phyloP scores from a whole-genome alignment of 2,797 vertebrate genomes.

The Loriculus beryllinus region DNA sequence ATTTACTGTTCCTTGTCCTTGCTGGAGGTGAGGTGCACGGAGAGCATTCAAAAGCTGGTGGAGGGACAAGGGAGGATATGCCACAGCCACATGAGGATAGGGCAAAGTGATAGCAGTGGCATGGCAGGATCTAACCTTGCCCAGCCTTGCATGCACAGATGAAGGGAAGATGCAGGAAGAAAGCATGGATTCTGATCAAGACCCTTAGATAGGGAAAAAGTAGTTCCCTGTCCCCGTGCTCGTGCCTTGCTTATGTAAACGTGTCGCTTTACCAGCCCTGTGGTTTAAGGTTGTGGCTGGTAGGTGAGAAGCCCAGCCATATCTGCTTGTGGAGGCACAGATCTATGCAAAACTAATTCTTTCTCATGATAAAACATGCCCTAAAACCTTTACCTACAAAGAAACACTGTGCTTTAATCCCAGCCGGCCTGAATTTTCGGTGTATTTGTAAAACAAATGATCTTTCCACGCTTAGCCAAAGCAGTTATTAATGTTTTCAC shows the following conservation, averaged over 20 bases:
- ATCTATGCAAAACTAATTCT: neutral
- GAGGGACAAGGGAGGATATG: neutral
- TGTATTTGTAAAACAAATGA: constrained; percentile 4
- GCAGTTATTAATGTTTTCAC: constrained; percentile 53
- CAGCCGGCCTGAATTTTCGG: neutral
- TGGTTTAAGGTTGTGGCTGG: neutral
- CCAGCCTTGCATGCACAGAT: too few relatives aligned
- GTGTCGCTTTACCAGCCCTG: neutral
- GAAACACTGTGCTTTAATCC: neutral
- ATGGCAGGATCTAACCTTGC: neutral
- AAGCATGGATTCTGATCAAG: neutral
- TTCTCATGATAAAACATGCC: neutral
- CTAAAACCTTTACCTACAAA: neutral
- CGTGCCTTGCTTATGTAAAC: rapidly evolving
- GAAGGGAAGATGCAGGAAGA: neutral
- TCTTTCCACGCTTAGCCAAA: neutral
- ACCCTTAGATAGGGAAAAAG: neutral
- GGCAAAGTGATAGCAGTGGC: rapidly evolving
- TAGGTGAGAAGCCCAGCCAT: rapidly evolving
- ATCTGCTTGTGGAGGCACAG: neutral
- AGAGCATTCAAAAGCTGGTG: neutral
- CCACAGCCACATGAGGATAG: rapidly evolving
- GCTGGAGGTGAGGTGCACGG: neutral
- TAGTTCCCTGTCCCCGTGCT: rapidly evolving
- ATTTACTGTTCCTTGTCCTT: constrained; percentile 52